Base-by-base conservation (phyloP, 2,888 invertebrate genomes). In the Rhamnusium bicolor region DNA sequence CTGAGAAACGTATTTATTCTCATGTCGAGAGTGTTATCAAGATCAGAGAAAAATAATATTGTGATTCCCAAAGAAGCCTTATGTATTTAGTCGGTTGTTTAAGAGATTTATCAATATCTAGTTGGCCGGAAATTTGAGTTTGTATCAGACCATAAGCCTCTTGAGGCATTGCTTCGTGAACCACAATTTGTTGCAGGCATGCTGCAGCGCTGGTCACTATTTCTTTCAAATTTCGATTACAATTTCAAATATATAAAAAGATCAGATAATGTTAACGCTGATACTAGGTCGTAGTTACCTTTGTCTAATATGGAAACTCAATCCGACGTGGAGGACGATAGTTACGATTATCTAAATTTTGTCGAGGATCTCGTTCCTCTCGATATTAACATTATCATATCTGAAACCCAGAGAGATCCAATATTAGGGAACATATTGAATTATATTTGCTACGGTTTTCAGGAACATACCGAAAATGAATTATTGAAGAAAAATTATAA, bases 31-130 rank as follows among this genome's bases (percentile, higher is more conserved):
- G 24, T 24, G 24, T 6, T 24, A 4, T 4, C 24, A 6, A 24
- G 6, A 24, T 2, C 24, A 4, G 24, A 24, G 6, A 24, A 6
- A 24, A 24, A 24, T 56, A 73, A 76, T 49, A 49, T 49, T 6
- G 58, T 74, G 66, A 19, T 77, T 1, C 65, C 72, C 10, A 75
- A 75, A 71, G 74, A 74, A 27, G 75, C 72, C 3, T 32, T 73
- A 14, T 49, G 65, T 18, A 73, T 73, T 14, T 71, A 66, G 16
- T 76, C 68, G 72, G 73, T 56, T 19, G 54, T 71, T 10, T n/a
- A 73, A 12, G 84, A 82, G 51, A 84, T 84, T 75, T 80, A 82
- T 72, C 82, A 85, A 62, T 86, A 85, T 79, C 73, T 86, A 58
- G 53, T 78, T n/a, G 84, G 84, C 3, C 79, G 76, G 10, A 74